These are phyloP conservation scores for Idaea biselata DNA, from an alignment of 2,888 invertebrate species.

Conservation along the genomic window DNA sequence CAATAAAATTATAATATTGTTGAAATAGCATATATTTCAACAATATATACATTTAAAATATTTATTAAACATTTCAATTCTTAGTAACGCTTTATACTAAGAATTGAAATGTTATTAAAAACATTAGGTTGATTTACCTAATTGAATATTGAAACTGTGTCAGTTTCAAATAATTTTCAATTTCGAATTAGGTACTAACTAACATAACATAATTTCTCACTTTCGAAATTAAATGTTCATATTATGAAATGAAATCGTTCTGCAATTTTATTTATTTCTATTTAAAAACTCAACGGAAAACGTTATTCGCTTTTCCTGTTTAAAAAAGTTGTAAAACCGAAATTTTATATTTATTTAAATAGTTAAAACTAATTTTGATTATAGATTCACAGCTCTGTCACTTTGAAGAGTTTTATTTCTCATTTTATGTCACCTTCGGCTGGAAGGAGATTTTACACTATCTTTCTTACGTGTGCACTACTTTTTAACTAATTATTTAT, in stretches of 20 bases:
- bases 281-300: slow-evolving; percentile 44
- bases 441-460: background rate
- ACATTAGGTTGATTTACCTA: no score
- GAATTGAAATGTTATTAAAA: no score
- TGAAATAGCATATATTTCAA: no score
- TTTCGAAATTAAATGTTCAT: background rate
- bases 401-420: slow-evolving; percentile 15
- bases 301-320: slow-evolving; percentile 48
- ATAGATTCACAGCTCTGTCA: slow-evolving; percentile 17
- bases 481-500: no score
- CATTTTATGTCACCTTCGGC: slow-evolving; percentile 19
- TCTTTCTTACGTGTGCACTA: no score
- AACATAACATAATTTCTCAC: background rate
- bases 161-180: background rate
- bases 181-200: background rate
- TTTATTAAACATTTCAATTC: no score
- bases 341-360: slow-evolving; percentile 5
- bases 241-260: slow-evolving; percentile 5
- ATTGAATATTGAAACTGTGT: background rate
- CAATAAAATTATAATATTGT: no score
- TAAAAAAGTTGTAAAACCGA: slow-evolving; percentile 11
- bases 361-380: slow-evolving; percentile 14
- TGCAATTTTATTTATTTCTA: slow-evolving; percentile 34
- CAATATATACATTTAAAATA: no score
- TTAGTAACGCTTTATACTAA: no score